These are phyloP conservation scores for Drosophila pruinosa DNA, from an alignment of 1,140 invertebrate genomes.

Conservation along the genomic window DNA sequence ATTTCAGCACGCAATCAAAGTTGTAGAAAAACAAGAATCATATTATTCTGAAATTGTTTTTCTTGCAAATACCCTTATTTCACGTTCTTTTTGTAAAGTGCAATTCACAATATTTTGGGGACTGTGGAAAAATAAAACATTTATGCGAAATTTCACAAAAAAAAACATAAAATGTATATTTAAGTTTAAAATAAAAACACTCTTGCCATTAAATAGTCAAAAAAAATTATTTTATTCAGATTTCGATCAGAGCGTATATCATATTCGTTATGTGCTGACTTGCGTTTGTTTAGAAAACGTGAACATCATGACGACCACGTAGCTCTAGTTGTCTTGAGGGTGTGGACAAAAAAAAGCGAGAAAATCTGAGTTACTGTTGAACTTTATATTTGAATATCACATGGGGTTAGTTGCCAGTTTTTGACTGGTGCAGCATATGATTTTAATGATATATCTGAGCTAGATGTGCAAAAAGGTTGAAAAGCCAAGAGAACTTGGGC, in stretches of 20 bases:
- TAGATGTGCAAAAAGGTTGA: conserved; percentile 5
- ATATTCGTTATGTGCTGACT: no score
- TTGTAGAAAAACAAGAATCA: no score
- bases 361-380: conserved; percentile 23
- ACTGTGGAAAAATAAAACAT: no score
- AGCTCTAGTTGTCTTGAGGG: conserved; percentile 1
- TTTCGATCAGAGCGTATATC: not conserved
- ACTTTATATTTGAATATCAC: conserved; percentile 22
- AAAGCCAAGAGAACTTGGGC: conserved; percentile 16
- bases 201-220: not conserved
- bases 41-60: no score
- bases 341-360: not conserved
- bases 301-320: not conserved
- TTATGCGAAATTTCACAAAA: no score
- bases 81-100: no score
- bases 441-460: conserved; percentile 58
- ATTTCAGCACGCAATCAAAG: no score
- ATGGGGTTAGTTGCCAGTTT: conserved; percentile 38
- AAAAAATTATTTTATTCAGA: not conserved
- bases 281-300: not conserved
- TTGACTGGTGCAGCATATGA: conserved; percentile 69
- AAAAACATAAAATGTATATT: no score
- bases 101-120: no score
- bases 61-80: no score
- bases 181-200: no score